These are phyloP conservation scores for Polyodon spathula DNA, from an alignment of 2,113 vertebrate genomes.

Conservation along the genomic window DNA sequence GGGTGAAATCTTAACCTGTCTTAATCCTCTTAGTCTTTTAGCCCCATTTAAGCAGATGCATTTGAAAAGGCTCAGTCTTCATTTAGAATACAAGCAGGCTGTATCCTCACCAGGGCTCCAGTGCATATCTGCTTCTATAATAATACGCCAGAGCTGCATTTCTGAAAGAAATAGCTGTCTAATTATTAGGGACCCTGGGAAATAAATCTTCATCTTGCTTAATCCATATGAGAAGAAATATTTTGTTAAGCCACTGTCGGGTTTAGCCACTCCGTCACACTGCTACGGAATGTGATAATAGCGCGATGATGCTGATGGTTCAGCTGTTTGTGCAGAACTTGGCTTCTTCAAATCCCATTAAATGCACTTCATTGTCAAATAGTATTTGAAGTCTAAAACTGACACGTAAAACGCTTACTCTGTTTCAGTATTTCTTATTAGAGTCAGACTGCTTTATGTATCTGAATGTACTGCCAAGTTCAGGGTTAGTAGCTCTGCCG, in stretches of 20 bases:
- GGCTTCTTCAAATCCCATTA: background rate
- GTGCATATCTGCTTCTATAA: slow-evolving; percentile 22
- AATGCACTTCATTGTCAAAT: no score
- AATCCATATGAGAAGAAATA: slow-evolving; percentile 30
- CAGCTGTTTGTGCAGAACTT: background rate
- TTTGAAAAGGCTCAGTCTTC: slow-evolving; percentile 27
- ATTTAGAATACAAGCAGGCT: slow-evolving; percentile 30
- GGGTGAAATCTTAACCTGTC: slow-evolving; percentile 6
- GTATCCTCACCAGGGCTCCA: slow-evolving; percentile 17
- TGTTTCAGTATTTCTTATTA: no score
- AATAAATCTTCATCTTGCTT: slow-evolving; percentile 21
- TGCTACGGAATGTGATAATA: background rate
- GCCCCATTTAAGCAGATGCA: slow-evolving; percentile 28
- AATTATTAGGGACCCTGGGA: slow-evolving; percentile 23
- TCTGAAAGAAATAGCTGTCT: slow-evolving; percentile 17
- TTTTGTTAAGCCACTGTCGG: slow-evolving; percentile 20
- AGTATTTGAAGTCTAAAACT: no score
- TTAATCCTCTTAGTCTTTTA: slow-evolving; percentile 22
- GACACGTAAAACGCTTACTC: no score
- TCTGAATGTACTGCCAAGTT: no score
- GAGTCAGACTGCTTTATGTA: no score
- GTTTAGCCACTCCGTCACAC: slow-evolving; percentile 19
- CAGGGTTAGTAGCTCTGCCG: no score
- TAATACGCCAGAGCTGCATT: slow-evolving; percentile 12
- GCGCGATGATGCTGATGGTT: background rate